phyloP scores from a whole-genome alignment of 2,888 invertebrate genomes.

The Noctua janthina region DNA sequence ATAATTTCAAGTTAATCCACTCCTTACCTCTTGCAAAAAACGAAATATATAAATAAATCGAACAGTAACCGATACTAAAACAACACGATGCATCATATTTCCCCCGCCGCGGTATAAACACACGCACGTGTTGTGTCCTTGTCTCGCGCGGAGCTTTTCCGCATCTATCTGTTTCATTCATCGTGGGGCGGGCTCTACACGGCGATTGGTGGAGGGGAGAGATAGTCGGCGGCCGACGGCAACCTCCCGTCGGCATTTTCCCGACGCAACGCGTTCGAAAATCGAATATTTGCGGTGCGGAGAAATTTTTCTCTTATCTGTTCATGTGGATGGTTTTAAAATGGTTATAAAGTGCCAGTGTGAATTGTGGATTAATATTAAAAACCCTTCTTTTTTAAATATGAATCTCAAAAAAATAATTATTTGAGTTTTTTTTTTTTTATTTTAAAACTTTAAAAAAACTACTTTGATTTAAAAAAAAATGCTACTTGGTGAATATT shows the following conservation, averaged over 20 bases:
- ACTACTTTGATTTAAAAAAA: too few species aligned
- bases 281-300: constrained; percentile 77
- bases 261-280: constrained; percentile 85
- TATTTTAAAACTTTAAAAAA: neutral
- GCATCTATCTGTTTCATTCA: constrained; percentile 73
- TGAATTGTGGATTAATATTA: neutral
- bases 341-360: constrained; percentile 27
- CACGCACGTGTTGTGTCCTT: constrained; percentile 81
- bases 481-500: neutral
- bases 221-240: constrained; percentile 84
- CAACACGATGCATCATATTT: constrained; percentile 90
- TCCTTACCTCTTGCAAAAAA: constrained; percentile 82
- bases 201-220: constrained; percentile 87
- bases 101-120: constrained; percentile 83
- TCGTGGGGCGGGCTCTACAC: constrained; percentile 84
- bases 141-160: constrained; percentile 76
- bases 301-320: constrained; percentile 40
- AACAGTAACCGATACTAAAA: constrained; percentile 88
- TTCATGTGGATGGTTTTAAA: constrained; percentile 2
- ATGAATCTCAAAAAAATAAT: too few species aligned
- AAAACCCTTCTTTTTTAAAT: neutral
- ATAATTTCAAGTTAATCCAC: constrained; percentile 77
- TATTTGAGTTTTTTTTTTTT: neutral
- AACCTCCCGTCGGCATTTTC: constrained; percentile 88
- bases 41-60: constrained; percentile 85